Conservation (phyloP, 2,113 vertebrate genomes). For the Protomyctophum bolini region DNA sequence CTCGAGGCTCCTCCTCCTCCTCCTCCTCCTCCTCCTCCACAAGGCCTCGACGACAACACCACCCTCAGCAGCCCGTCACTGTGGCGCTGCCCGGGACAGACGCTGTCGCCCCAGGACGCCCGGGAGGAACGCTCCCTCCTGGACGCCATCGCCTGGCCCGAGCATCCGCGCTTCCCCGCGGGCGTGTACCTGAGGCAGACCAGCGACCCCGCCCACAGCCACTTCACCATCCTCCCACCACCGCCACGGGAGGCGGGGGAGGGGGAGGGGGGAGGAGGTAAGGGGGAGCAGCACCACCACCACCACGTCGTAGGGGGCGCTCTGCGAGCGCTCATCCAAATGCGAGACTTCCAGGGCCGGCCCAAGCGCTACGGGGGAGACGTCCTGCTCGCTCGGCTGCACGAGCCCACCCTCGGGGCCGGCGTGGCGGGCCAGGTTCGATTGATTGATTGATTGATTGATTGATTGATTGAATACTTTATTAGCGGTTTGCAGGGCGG, state of each 20-base stretch:
- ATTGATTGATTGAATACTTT: too few relatives aligned
- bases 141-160: constrained; percentile 77
- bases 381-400: constrained; percentile 82
- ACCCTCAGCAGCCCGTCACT: constrained; percentile 69
- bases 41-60: constrained; percentile 57
- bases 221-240: constrained; percentile 80
- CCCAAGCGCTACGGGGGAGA: constrained; percentile 84
- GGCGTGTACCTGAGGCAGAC: constrained; percentile 71
- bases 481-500: too few relatives aligned
- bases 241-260: too few relatives aligned
- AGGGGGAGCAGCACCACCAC: too few relatives aligned
- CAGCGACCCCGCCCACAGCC: constrained; percentile 81
- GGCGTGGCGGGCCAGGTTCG: constrained; percentile 76
- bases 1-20: background rate
- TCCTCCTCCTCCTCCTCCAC: background rate
- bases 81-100: constrained; percentile 78
- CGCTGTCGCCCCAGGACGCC: constrained; percentile 76
- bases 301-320: constrained; percentile 82
- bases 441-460: too few relatives aligned
- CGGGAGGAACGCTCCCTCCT: constrained; percentile 79
- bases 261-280: too few relatives aligned
- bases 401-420: constrained; percentile 79
- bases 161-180: constrained; percentile 58
- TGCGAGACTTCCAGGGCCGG: constrained; percentile 81
- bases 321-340: constrained; percentile 78